Evolutionary conservation across 2,113 vertebrate species (phyloP).

Genomic region (Pseudopipra pipra): DNA sequence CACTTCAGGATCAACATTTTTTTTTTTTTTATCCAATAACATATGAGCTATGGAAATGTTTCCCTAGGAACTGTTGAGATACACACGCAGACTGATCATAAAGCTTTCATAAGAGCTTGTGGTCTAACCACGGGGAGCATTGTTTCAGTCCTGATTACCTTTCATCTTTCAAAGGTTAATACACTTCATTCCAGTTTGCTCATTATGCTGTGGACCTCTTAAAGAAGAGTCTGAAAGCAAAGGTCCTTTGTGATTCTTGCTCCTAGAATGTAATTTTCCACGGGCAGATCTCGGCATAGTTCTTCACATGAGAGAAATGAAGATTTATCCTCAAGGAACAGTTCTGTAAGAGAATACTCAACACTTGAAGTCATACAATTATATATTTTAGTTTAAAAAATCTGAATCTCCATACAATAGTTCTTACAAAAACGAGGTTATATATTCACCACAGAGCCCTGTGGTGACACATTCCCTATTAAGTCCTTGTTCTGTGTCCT

Average conservation of each 20-base stretch:
- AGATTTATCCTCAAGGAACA: not conserved
- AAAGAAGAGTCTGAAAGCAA: not conserved
- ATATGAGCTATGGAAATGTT: not conserved
- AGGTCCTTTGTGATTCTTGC: not conserved
- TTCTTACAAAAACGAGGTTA: not conserved
- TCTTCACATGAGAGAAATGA: not conserved
- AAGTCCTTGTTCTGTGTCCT: not conserved
- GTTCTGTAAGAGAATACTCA: not conserved
- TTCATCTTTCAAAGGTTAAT: constrained; percentile 37
- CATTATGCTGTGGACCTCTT: not conserved
- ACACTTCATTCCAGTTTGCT: constrained; percentile 9
- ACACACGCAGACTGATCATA: not conserved
- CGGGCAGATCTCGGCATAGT: not conserved
- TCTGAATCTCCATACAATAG: not conserved
- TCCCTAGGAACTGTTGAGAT: not conserved
- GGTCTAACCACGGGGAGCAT: constrained; percentile 27
- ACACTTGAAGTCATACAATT: not conserved
- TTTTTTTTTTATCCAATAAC: not conserved
- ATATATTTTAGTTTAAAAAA: not conserved
- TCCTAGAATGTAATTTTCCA: not conserved
- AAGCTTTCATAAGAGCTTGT: constrained; percentile 32
- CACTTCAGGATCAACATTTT: not conserved
- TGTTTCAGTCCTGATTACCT: constrained; percentile 33
- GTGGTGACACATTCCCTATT: not conserved
- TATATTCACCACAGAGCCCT: not conserved